These are phyloP conservation scores for Muscicapa comitata DNA, from an alignment of 2,797 vertebrate species.

Conservation along the genomic window DNA sequence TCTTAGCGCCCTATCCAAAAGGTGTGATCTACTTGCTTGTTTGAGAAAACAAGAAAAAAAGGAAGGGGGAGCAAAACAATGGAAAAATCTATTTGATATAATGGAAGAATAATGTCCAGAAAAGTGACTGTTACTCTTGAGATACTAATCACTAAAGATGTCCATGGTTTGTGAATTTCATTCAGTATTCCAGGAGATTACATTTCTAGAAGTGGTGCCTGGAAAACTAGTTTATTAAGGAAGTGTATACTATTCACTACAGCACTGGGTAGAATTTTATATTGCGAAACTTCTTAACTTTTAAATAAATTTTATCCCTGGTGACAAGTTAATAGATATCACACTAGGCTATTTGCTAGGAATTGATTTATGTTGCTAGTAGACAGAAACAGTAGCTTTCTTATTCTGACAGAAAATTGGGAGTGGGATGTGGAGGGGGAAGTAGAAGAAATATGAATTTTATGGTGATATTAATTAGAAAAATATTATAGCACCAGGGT, in stretches of 20 bases:
- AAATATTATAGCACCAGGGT: constrained; percentile 46
- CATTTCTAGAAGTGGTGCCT: constrained; percentile 47
- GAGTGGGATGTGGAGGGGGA: constrained; percentile 22
- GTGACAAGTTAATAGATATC: constrained; percentile 71
- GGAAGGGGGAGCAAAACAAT: neutral
- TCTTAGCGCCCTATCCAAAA: constrained; percentile 11
- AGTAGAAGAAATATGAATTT: constrained; percentile 61
- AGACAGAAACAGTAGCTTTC: constrained; percentile 37
- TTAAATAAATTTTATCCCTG: constrained; percentile 70
- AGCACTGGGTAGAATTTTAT: constrained; percentile 34
- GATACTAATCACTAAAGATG: constrained; percentile 26
- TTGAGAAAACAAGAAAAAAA: neutral
- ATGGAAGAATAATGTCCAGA: constrained; percentile 41
- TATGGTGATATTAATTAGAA: constrained; percentile 61
- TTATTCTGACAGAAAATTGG: constrained; percentile 59
- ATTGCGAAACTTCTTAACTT: constrained; percentile 54
- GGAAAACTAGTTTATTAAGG: constrained; percentile 33
- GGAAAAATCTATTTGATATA: constrained; percentile 37
- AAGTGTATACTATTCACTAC: constrained; percentile 48
- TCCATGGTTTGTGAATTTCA: constrained; percentile 48
- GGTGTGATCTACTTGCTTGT: neutral
- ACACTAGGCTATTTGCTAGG: constrained; percentile 54
- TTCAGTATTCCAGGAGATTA: constrained; percentile 37
- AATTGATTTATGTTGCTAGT: constrained; percentile 67
- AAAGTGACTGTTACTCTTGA: constrained; percentile 54